These are phyloP conservation scores for Eulemur albifrons DNA, from an alignment of 2,797 vertebrate genomes.

Conservation along the genomic window DNA sequence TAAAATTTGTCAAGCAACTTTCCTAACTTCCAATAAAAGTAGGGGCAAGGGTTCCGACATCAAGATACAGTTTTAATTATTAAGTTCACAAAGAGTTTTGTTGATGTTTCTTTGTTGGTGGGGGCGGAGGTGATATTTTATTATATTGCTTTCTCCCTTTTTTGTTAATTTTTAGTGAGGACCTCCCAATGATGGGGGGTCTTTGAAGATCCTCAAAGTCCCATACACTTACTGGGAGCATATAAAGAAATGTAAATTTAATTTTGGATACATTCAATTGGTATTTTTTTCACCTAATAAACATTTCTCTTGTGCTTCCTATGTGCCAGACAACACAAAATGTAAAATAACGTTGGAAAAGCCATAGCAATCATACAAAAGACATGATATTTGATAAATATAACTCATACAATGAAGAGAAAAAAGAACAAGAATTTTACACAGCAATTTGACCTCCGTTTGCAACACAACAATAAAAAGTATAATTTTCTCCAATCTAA, in stretches of 20 bases:
- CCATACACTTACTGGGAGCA: neutral
- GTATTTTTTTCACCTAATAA: constrained; percentile 44
- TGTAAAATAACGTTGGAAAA: constrained; percentile 26
- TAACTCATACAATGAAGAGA: constrained; percentile 46
- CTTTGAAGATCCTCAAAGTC: neutral
- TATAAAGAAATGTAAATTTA: constrained; percentile 33
- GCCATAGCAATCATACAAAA: constrained; percentile 52
- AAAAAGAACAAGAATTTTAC: constrained; percentile 53
- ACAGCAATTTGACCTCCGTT: constrained; percentile 40
- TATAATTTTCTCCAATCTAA: constrained; percentile 56
- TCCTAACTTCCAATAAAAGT: neutral
- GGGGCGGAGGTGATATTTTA: neutral
- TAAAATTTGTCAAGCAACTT: neutral
- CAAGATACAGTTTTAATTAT: neutral
- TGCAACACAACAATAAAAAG: constrained; percentile 47
- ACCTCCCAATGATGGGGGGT: neutral
- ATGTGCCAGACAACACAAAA: constrained; percentile 59
- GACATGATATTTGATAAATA: constrained; percentile 59
- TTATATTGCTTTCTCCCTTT: neutral
- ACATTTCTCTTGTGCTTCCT: constrained; percentile 41
- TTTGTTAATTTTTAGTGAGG: neutral
- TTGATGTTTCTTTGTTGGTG: neutral
- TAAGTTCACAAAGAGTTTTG: neutral
- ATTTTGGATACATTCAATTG: constrained; percentile 42
- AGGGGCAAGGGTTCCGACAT: neutral